Evolutionary conservation across 2,113 vertebrate species (phyloP).

Genomic region (Daubentonia madagascariensis): DNA sequence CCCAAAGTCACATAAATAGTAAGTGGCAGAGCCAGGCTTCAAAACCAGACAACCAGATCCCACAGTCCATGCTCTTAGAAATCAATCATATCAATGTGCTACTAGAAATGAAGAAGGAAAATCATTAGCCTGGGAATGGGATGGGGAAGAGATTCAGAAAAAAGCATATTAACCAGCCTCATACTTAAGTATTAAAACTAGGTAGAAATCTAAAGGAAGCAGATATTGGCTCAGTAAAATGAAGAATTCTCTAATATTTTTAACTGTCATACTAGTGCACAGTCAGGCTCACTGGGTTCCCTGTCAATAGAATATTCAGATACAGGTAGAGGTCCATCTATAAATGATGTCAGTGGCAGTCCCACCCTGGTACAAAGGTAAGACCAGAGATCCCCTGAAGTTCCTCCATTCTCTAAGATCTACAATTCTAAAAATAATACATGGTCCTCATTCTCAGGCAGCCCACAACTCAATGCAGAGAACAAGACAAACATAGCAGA

Average conservation of each 20-base stretch:
- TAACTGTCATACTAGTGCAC: neutral
- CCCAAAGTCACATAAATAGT: neutral
- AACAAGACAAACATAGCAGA: conserved; percentile 12
- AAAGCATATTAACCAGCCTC: neutral
- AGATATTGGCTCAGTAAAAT: neutral
- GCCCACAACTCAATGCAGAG: neutral
- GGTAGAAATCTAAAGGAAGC: neutral
- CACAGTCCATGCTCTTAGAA: neutral
- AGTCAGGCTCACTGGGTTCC: neutral
- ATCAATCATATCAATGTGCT: neutral
- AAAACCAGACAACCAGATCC: neutral
- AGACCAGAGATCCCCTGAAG: neutral
- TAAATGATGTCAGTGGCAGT: neutral
- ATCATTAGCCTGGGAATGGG: neutral
- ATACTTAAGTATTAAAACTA: neutral
- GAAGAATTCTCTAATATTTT: neutral
- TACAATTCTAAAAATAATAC: neutral
- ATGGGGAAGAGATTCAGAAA: neutral
- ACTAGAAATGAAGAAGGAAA: conserved; percentile 1
- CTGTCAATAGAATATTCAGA: neutral
- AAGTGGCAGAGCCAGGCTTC: neutral
- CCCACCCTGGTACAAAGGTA: neutral
- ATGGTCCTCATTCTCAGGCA: neutral
- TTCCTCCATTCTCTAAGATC: neutral
- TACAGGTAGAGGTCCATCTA: neutral